Conservation (phyloP, 2,888 invertebrate genomes). For the Suillia variegata region DNA sequence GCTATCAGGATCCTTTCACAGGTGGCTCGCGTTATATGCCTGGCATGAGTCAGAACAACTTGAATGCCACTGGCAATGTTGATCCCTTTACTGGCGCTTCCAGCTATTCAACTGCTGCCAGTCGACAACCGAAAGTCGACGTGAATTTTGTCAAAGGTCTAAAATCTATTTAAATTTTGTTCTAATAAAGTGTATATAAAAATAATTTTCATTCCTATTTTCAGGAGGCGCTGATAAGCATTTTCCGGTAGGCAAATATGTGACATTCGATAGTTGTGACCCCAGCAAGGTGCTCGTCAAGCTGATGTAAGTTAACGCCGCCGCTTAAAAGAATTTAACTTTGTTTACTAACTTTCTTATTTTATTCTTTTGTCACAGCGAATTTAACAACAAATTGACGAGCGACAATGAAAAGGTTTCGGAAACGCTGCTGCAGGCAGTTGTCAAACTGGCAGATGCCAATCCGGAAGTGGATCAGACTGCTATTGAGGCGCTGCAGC, state of each 20-base stretch:
- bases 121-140: constrained; percentile 36
- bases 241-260: constrained; percentile 63
- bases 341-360: neutral
- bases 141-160: constrained; percentile 44
- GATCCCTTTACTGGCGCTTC: constrained; percentile 75
- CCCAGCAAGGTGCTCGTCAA: constrained; percentile 75
- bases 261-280: constrained; percentile 81
- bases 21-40: constrained; percentile 72
- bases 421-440: constrained; percentile 52
- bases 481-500: constrained; percentile 55
- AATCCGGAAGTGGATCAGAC: constrained; percentile 54
- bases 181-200: neutral
- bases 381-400: constrained; percentile 70
- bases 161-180: too few relatives aligned
- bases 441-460: constrained; percentile 69
- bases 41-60: constrained; percentile 51
- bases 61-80: constrained; percentile 58
- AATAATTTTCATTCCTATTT: neutral
- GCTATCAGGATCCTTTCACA: constrained; percentile 72
- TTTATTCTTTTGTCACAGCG: constrained; percentile 56
- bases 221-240: constrained; percentile 47
- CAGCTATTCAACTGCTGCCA: constrained; percentile 68
- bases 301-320: constrained; percentile 60
- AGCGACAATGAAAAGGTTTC: constrained; percentile 41
- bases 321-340: neutral